phyloP scores from a whole-genome alignment of 2,113 vertebrate species.

The Pongo abelii region DNA sequence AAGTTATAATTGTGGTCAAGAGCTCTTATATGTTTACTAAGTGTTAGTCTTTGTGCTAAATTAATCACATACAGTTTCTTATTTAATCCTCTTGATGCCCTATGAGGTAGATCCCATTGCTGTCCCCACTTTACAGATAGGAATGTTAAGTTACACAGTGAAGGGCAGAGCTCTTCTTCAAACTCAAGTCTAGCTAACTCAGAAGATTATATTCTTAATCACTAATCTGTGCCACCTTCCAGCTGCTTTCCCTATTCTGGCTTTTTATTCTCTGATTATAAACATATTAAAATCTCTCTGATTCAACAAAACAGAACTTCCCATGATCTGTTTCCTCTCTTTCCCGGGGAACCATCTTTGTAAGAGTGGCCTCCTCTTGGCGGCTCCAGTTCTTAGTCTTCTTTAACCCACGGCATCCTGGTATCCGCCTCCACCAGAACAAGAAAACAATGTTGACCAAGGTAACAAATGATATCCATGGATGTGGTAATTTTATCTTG shows the following conservation, averaged over 20 bases:
- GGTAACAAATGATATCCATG: not conserved
- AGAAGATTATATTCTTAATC: not conserved
- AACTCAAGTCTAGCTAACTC: not conserved
- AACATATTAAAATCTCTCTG: not conserved
- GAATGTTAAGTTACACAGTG: not conserved
- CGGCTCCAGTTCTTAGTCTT: not conserved
- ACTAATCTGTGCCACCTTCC: not conserved
- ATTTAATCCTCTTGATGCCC: not conserved
- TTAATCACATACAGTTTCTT: not conserved
- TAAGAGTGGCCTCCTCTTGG: not conserved
- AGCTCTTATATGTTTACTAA: not conserved
- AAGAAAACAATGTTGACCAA: not conserved
- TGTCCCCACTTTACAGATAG: not conserved
- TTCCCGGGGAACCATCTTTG: not conserved
- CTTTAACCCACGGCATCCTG: not conserved
- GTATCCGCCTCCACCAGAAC: not conserved
- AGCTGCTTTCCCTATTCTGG: fast-evolving
- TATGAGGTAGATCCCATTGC: not conserved
- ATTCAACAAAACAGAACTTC: not conserved
- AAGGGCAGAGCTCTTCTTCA: not conserved
- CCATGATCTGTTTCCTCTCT: not conserved
- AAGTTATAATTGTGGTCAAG: no score
- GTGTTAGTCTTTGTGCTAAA: not conserved
- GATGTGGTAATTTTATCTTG: not conserved
- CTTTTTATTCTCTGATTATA: not conserved